A percentile compares a stretch with the other conserved stretches of the same genome.
Evolutionary conservation across 37 sponge, comb jelly and placozoan species (phyloP).

Genomic region (Lycopodina hypogea): DNA sequence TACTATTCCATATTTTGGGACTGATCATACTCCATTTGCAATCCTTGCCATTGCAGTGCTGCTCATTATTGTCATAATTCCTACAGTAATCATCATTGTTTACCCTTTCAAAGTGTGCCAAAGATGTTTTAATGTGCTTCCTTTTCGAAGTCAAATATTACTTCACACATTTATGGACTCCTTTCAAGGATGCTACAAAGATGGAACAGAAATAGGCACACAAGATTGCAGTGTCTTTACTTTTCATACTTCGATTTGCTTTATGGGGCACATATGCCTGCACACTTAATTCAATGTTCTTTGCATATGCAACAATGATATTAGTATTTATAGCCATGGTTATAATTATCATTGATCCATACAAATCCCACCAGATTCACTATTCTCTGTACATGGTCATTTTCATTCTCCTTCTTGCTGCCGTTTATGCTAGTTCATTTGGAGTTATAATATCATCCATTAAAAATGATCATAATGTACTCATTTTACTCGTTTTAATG

Average conservation of each 20-base stretch:
- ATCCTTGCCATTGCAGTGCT: constrained; percentile 21
- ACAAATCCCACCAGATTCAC: background rate
- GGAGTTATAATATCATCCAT: background rate
- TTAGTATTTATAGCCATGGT: background rate
- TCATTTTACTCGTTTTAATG: background rate
- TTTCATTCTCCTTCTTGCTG: background rate
- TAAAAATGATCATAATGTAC: background rate
- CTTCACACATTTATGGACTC: constrained; percentile 34
- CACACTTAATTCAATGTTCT: background rate
- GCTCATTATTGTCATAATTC: constrained; percentile 20
- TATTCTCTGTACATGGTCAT: background rate
- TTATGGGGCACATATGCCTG: constrained; percentile 22
- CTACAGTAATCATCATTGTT: constrained; percentile 37
- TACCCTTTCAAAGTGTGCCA: constrained; percentile 13
- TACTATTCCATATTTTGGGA: constrained; percentile 27
- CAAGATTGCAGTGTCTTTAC: constrained; percentile 44
- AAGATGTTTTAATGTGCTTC: background rate
- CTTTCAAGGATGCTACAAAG: constrained; percentile 68
- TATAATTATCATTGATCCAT: background rate
- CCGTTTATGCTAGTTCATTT: too few relatives aligned
- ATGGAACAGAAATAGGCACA: constrained; percentile 44
- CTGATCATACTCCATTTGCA: constrained; percentile 44
- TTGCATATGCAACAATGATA: background rate
- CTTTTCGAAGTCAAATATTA: background rate
- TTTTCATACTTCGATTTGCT: constrained; percentile 36